Conservation (phyloP, 2,888 invertebrate genomes). For the Hirtodrosophila alboralis region DNA sequence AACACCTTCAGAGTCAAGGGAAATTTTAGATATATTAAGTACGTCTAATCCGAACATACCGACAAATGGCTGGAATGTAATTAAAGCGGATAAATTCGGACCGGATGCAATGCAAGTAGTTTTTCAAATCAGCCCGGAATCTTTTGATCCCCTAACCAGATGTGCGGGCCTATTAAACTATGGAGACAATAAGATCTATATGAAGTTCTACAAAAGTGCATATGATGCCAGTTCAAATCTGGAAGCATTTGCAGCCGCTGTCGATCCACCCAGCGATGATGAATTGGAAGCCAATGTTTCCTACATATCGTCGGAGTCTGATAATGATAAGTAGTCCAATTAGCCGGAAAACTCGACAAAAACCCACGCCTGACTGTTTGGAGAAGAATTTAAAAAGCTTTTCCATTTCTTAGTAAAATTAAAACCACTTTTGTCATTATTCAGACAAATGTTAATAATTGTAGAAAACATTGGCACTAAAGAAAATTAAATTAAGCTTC, state of each 20-base stretch:
- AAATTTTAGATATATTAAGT: conserved; percentile 18
- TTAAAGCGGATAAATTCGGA: conserved; percentile 29
- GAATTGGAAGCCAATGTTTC: conserved; percentile 3
- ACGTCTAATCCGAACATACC: conserved; percentile 14
- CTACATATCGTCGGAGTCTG: conserved; percentile 9
- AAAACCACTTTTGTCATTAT: too few relatives aligned
- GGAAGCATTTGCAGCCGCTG: conserved; percentile 25
- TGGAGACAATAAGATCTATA: conserved; percentile 22
- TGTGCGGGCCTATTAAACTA: conserved; percentile 15
- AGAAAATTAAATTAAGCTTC: conserved; percentile 7
- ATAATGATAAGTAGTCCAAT: not conserved
- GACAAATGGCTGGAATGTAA: conserved; percentile 20
- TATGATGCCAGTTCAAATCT: conserved; percentile 18
- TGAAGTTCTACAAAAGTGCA: conserved; percentile 14
- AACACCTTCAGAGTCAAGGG: conserved; percentile 8
- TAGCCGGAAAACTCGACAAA: too few relatives aligned
- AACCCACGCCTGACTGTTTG: too few relatives aligned
- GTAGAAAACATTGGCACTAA: not conserved
- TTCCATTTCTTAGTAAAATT: too few relatives aligned
- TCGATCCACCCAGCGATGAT: conserved; percentile 28
- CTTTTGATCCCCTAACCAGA: conserved; percentile 12
- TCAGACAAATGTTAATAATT: not conserved
- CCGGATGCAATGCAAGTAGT: conserved; percentile 18
- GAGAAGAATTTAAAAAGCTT: too few relatives aligned
- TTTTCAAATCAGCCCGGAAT: conserved; percentile 26